Percentiles rank a stretch among this genome's conserved stretches.
Conservation (phyloP, 2,888 invertebrate species). For the Boloria euphrosyne region DNA sequence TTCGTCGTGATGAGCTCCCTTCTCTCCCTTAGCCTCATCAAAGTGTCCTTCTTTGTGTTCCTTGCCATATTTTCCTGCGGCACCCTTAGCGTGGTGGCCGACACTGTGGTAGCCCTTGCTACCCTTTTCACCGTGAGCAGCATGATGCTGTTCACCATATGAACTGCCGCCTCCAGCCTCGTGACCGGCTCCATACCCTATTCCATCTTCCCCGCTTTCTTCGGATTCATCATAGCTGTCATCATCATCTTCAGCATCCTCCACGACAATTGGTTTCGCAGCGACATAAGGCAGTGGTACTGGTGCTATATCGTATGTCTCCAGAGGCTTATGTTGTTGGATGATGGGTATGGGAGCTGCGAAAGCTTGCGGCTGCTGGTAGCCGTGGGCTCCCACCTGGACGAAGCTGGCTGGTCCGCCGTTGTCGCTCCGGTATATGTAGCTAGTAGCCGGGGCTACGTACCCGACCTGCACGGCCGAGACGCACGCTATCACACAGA, state of each 20-base stretch:
- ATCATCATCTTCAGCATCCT: constrained; percentile 63
- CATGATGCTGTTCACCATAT: constrained; percentile 72
- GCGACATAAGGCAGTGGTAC: constrained; percentile 67
- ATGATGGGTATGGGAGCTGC: constrained; percentile 57
- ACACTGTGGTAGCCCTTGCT: constrained; percentile 80
- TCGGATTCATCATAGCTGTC: constrained; percentile 55
- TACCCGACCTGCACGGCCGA: constrained; percentile 65
- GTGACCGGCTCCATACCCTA: constrained; percentile 48
- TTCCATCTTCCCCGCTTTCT: constrained; percentile 41
- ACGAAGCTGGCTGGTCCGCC: constrained; percentile 74
- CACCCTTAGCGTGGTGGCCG: constrained; percentile 80
- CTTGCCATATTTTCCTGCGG: constrained; percentile 79
- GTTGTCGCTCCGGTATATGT: constrained; percentile 78
- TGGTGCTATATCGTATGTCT: constrained; percentile 61
- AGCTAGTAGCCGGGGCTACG: constrained; percentile 78
- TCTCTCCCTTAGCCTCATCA: constrained; percentile 77
- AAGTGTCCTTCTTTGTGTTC: constrained; percentile 79
- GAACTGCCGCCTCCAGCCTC: constrained; percentile 75
- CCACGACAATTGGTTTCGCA: constrained; percentile 59
- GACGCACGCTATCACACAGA: constrained; percentile 55
- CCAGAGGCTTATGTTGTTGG: constrained; percentile 55
- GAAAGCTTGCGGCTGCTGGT: constrained; percentile 60
- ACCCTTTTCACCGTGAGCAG: constrained; percentile 80
- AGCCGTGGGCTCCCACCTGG: constrained; percentile 64
- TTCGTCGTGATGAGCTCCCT: constrained; percentile 79